These are phyloP conservation scores for Macrochelys suwanniensis DNA, from an alignment of 2,797 vertebrate species.

Conservation along the genomic window DNA sequence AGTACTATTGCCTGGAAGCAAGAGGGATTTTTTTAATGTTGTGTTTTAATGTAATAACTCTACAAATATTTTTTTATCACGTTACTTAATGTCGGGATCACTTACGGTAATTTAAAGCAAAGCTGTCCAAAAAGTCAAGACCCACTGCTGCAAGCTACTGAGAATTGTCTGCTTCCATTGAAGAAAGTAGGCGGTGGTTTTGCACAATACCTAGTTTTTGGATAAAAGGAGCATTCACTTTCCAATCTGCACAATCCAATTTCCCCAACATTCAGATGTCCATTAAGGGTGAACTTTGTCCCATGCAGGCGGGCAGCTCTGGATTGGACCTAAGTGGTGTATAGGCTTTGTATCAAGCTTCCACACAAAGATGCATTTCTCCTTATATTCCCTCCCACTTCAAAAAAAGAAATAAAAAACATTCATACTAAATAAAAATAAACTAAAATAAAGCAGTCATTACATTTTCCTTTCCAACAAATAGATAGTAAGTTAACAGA, in stretches of 20 bases:
- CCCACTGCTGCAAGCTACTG: neutral
- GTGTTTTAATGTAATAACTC: neutral
- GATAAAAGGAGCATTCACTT: neutral
- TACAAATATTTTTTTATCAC: neutral
- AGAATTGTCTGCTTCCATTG: neutral
- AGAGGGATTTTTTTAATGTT: neutral
- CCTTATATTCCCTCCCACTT: neutral
- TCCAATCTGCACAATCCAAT: neutral
- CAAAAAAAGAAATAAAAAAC: slow-evolving; percentile 30
- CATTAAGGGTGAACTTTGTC: neutral
- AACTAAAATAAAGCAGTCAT: slow-evolving; percentile 5
- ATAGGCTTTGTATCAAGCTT: neutral
- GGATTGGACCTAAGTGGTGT: neutral
- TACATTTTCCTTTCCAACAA: slow-evolving; percentile 32
- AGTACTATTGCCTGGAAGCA: neutral
- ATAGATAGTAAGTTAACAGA: slow-evolving; percentile 37
- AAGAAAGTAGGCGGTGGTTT: neutral
- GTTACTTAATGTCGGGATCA: neutral
- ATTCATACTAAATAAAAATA: slow-evolving; percentile 37
- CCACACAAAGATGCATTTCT: neutral
- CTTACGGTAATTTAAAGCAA: neutral
- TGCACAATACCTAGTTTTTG: neutral
- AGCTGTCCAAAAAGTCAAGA: neutral
- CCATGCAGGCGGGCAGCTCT: neutral
- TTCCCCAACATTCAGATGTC: neutral